Conservation (phyloP, 1,140 invertebrate genomes). For the Rhizoglyphus robini region DNA sequence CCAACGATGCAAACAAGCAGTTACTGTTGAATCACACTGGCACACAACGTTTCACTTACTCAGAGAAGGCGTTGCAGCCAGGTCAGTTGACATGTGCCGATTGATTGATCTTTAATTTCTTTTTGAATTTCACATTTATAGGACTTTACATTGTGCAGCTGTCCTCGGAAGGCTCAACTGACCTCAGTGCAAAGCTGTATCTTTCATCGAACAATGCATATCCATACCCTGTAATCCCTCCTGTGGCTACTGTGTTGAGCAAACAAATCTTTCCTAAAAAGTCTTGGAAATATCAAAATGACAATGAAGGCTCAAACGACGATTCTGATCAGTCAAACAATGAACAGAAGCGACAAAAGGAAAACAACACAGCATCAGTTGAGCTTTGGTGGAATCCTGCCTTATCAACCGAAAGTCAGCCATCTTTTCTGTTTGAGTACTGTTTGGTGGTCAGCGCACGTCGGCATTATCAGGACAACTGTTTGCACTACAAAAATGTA, state of each 20-base stretch:
- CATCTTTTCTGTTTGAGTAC: background rate
- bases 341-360: too few species aligned
- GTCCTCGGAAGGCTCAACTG: background rate
- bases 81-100: background rate
- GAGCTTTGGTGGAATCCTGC: slow-evolving; percentile 15
- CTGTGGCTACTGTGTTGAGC: background rate
- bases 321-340: background rate
- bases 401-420: background rate
- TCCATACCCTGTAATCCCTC: background rate
- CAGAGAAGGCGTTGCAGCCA: background rate
- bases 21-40: background rate
- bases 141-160: slow-evolving; percentile 18
- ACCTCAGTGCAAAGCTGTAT: background rate
- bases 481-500: too few species aligned
- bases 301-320: background rate
- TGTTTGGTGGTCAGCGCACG: slow-evolving; percentile 1
- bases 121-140: too few species aligned
- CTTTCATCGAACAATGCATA: background rate
- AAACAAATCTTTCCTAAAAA: background rate
- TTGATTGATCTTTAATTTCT: background rate
- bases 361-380: background rate
- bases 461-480: background rate
- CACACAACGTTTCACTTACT: background rate
- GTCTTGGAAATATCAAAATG: background rate
- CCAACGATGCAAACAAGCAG: background rate